Conservation (phyloP, 1,140 invertebrate species). For the Drosophila baimaii region DNA sequence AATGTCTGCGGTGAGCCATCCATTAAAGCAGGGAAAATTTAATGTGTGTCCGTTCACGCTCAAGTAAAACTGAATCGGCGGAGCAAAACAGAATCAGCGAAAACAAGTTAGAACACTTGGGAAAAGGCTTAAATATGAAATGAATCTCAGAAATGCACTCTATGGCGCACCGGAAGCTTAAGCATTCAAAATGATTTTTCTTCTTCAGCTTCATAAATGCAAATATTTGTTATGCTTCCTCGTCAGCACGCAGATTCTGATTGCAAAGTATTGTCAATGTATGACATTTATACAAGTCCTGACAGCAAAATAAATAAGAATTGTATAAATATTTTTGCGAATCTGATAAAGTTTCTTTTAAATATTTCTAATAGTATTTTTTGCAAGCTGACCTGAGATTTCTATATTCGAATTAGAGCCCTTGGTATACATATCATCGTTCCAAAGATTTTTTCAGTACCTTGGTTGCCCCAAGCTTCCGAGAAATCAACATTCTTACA, state of each 20-base stretch:
- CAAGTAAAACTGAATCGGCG: conserved; percentile 79
- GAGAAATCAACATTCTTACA: no score
- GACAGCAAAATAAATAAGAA: neutral
- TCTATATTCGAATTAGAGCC: no score
- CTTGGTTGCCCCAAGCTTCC: no score
- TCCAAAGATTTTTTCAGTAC: no score
- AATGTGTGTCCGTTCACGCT: conserved; percentile 76
- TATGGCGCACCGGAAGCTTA: neutral
- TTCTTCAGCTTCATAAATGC: neutral
- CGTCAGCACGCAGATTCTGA: neutral
- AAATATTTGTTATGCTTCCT: neutral
- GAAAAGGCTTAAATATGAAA: conserved; percentile 7
- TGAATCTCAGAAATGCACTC: conserved; percentile 6
- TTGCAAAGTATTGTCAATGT: neutral
- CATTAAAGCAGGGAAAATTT: conserved; percentile 79
- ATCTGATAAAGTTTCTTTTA: neutral
- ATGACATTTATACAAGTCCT: neutral
- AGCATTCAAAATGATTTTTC: neutral
- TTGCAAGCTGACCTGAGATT: neutral
- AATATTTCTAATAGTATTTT: no score
- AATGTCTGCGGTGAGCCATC: conserved; percentile 52
- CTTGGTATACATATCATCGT: no score
- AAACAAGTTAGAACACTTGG: conserved; percentile 57
- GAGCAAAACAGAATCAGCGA: conserved; percentile 60
- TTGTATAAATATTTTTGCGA: neutral